Evolutionary conservation across 2,797 vertebrate species (phyloP).

Genomic region (Momotus momota): DNA sequence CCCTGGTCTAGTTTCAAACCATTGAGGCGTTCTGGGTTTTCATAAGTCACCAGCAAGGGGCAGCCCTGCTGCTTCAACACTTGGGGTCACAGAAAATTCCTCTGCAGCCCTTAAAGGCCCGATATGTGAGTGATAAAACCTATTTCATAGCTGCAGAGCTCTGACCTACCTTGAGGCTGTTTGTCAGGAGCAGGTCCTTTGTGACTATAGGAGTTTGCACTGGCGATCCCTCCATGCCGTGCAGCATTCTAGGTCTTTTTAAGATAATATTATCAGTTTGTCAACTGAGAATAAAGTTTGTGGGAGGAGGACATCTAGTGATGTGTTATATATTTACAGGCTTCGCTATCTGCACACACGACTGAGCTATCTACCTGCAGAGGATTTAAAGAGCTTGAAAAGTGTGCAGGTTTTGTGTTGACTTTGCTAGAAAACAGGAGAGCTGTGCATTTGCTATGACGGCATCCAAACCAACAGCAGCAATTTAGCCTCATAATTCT

Average conservation of each 20-base stretch:
- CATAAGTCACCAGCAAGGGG: neutral
- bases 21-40: fast-evolving
- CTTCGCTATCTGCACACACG: neutral
- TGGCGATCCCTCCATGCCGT: neutral
- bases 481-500: neutral
- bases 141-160: neutral
- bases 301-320: conserved; percentile 72
- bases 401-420: neutral
- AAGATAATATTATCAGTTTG: neutral
- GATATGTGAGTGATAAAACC: neutral
- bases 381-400: neutral
- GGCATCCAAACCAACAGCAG: neutral
- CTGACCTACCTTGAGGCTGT: neutral
- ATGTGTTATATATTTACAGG: conserved; percentile 28
- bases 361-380: neutral
- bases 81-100: neutral
- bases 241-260: neutral
- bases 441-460: neutral
- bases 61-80: neutral
- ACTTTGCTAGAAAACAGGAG: neutral
- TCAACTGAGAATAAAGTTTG: conserved; percentile 34
- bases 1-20: no score
- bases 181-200: neutral
- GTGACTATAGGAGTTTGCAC: neutral
- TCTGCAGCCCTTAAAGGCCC: neutral